These are phyloP conservation scores for Pseudococcus longispinus DNA, from an alignment of 2,888 invertebrate species.

Conservation along the genomic window DNA sequence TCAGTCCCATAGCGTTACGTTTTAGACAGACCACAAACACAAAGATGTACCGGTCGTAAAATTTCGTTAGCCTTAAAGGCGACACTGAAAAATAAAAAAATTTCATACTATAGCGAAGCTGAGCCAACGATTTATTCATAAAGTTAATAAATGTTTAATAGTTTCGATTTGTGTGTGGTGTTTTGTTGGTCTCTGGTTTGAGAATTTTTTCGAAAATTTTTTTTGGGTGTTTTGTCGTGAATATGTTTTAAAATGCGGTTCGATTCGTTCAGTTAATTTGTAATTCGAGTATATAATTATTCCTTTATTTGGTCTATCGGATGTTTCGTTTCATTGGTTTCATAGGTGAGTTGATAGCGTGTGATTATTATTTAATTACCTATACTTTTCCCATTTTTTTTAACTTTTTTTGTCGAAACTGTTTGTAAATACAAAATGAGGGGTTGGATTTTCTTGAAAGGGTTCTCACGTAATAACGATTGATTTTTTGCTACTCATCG, in stretches of 20 bases:
- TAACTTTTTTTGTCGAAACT: too few species aligned
- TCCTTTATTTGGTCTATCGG: neutral
- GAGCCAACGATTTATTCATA: neutral
- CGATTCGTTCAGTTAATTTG: neutral
- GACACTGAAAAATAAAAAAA: neutral
- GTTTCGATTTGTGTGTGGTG: neutral
- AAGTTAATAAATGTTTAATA: slow-evolving; percentile 2
- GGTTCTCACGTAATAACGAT: neutral
- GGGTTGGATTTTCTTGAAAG: neutral
- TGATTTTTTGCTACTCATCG: neutral
- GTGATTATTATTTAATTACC: neutral
- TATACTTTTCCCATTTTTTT: too few species aligned
- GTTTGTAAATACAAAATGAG: too few species aligned
- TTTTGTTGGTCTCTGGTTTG: neutral
- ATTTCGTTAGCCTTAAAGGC: neutral
- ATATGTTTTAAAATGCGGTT: neutral
- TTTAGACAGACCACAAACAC: neutral
- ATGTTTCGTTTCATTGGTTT: neutral
- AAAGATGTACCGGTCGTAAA: slow-evolving; percentile 19
- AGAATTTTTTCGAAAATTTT: neutral
- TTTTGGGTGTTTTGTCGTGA: neutral
- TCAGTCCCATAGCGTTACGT: neutral
- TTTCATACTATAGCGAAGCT: neutral
- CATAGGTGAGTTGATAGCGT: neutral
- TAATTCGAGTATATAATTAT: neutral